phyloP scores from a whole-genome alignment of 2,888 invertebrate species.

The Philereme transversata region DNA sequence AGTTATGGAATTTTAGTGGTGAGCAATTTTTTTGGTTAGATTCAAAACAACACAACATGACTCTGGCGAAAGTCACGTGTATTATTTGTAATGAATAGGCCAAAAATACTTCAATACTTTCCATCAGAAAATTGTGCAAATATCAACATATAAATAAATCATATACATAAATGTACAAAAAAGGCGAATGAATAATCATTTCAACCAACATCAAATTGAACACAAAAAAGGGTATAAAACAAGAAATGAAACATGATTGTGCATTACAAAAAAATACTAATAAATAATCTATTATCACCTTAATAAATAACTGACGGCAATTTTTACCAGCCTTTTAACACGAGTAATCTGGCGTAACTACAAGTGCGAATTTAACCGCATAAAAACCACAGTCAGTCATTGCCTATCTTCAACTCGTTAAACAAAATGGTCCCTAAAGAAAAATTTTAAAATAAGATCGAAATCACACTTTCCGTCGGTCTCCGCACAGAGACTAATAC shows the following conservation, averaged over 20 bases:
- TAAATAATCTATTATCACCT: constrained; percentile 78
- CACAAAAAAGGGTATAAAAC: constrained; percentile 53
- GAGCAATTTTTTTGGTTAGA: constrained; percentile 57
- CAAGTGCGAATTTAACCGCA: constrained; percentile 41
- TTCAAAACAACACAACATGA: constrained; percentile 39
- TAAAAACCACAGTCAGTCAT: constrained; percentile 52
- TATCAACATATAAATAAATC: constrained; percentile 63
- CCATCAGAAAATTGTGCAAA: constrained; percentile 70
- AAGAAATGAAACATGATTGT: constrained; percentile 73
- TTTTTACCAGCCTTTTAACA: constrained; percentile 48
- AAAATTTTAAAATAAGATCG: constrained; percentile 70
- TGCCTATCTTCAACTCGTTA: constrained; percentile 60
- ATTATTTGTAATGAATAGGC: constrained; percentile 37
- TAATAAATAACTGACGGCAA: constrained; percentile 52
- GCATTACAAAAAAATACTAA: constrained; percentile 69
- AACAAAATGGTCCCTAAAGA: constrained; percentile 82
- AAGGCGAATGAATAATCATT: constrained; percentile 53
- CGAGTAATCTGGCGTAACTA: constrained; percentile 71
- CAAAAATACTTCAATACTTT: constrained; percentile 46
- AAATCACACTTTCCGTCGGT: constrained; percentile 72
- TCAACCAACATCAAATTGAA: constrained; percentile 61
- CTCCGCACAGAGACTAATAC: constrained; percentile 74
- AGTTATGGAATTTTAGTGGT: constrained; percentile 60
- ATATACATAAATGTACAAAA: constrained; percentile 72
- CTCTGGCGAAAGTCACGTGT: constrained; percentile 70